Percentiles rank a stretch among this genome's conserved stretches.
Conservation (phyloP, 2,113 vertebrate genomes). For the Arvicanthis niloticus region DNA sequence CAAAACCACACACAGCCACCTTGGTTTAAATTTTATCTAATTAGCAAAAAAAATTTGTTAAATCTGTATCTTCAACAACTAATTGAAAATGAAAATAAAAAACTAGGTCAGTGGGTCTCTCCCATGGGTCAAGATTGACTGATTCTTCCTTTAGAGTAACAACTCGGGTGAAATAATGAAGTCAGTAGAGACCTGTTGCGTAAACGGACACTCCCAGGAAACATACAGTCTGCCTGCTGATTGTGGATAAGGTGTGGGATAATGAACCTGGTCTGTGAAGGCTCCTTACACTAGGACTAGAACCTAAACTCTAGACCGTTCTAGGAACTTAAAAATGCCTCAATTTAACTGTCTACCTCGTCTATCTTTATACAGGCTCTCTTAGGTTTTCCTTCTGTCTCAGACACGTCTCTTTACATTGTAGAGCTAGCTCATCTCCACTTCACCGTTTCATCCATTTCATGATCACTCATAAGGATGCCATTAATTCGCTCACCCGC, state of each 20-base stretch:
- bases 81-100: background rate
- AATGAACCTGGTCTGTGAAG: background rate
- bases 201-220: background rate
- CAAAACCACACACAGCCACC: background rate
- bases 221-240: background rate
- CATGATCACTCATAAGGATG: background rate
- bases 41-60: background rate
- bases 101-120: background rate
- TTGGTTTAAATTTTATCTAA: background rate
- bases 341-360: background rate
- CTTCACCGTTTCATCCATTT: background rate
- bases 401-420: background rate
- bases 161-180: background rate
- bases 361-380: background rate
- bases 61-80: background rate
- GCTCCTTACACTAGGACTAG: background rate
- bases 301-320: background rate
- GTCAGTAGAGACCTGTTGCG: background rate
- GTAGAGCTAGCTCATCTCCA: background rate
- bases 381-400: background rate
- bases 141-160: background rate
- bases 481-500: conserved; percentile 72
- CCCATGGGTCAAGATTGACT: background rate
- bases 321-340: background rate
- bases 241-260: background rate